phyloP scores from a whole-genome alignment of 2,888 invertebrate genomes.

The Agrotis segetum region DNA sequence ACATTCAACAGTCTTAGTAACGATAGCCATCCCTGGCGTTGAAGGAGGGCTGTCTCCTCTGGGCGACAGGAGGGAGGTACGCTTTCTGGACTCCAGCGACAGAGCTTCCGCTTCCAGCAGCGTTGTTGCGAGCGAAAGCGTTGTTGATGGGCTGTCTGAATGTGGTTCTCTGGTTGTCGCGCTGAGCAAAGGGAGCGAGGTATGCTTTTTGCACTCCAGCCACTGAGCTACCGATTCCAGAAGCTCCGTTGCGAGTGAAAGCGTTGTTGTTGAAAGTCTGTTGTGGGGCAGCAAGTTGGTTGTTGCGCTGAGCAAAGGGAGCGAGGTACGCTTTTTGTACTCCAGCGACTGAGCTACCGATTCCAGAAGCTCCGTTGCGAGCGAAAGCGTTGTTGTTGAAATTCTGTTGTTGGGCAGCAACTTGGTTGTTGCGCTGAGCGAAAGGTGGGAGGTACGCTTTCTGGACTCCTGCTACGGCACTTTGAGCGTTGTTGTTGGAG shows the following conservation, averaged over 20 bases:
- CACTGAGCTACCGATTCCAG: constrained; percentile 50
- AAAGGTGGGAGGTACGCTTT: constrained; percentile 76
- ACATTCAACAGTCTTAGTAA: constrained; percentile 65
- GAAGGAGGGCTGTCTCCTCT: constrained; percentile 61
- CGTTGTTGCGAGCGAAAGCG: constrained; percentile 66
- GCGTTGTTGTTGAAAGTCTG: constrained; percentile 67
- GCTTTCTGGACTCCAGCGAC: constrained; percentile 28
- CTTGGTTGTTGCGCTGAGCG: constrained; percentile 20
- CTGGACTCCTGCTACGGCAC: constrained; percentile 46
- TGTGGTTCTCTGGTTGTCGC: constrained; percentile 49
- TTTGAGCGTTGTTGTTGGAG: constrained; percentile 32
- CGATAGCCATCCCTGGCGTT: constrained; percentile 76
- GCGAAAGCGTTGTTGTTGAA: constrained; percentile 63
- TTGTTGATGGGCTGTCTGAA: constrained; percentile 39
- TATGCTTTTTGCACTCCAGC: constrained; percentile 72
- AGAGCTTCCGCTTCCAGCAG: constrained; percentile 59
- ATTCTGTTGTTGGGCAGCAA: constrained; percentile 47
- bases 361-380: constrained; percentile 71
- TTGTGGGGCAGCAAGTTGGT: constrained; percentile 32
- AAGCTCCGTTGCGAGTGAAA: constrained; percentile 69
- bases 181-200: constrained; percentile 72
- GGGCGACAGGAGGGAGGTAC: constrained; percentile 27
- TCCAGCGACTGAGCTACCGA: constrained; percentile 43
- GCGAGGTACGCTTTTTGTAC: constrained; percentile 76
- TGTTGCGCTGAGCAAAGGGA: constrained; percentile 12